Percentiles rank a stretch among this genome's conserved stretches.
phyloP scores from a whole-genome alignment of 2,888 invertebrate species.

The Cactoblastis cactorum region DNA sequence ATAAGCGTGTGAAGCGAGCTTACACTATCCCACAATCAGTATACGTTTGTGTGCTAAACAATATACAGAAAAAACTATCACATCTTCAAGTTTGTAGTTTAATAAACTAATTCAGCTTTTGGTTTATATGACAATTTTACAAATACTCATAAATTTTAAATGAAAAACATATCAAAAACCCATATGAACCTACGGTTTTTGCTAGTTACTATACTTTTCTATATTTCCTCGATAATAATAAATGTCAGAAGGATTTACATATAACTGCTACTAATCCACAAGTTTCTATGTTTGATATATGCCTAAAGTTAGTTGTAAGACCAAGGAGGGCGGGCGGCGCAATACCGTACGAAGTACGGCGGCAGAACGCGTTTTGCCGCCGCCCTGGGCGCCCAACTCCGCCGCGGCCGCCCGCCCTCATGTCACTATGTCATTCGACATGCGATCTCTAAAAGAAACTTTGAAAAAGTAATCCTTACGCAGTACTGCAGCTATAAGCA shows the following conservation, averaged over 20 bases:
- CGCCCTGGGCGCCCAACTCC: slow-evolving; percentile 39
- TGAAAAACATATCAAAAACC: too few species aligned
- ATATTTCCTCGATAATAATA: neutral
- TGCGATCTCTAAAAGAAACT: slow-evolving; percentile 25
- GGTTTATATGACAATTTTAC: too few species aligned
- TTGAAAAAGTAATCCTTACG: slow-evolving; percentile 17
- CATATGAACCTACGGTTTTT: too few species aligned
- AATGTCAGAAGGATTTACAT: neutral
- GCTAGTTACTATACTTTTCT: too few species aligned
- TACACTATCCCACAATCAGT: too few species aligned
- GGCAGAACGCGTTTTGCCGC: slow-evolving; percentile 57
- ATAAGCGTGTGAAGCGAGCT: too few species aligned
- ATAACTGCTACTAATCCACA: neutral
- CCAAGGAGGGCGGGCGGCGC: slow-evolving; percentile 36
- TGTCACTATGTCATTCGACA: slow-evolving; percentile 36
- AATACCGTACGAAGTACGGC: slow-evolving; percentile 50
- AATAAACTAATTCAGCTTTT: too few species aligned
- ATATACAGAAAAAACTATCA: too few species aligned
- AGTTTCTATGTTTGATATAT: neutral
- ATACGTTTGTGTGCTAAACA: too few species aligned
- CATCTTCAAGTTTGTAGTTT: too few species aligned
- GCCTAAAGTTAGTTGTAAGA: neutral
- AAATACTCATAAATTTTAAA: too few species aligned
- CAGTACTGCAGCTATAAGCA: slow-evolving; percentile 34
- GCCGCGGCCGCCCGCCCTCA: slow-evolving; percentile 19